A percentile compares a stretch with the other conserved stretches of the same genome.
Evolutionary conservation across 1,140 invertebrate species (phyloP).

Genomic region (Druon quercuslanigerum): DNA sequence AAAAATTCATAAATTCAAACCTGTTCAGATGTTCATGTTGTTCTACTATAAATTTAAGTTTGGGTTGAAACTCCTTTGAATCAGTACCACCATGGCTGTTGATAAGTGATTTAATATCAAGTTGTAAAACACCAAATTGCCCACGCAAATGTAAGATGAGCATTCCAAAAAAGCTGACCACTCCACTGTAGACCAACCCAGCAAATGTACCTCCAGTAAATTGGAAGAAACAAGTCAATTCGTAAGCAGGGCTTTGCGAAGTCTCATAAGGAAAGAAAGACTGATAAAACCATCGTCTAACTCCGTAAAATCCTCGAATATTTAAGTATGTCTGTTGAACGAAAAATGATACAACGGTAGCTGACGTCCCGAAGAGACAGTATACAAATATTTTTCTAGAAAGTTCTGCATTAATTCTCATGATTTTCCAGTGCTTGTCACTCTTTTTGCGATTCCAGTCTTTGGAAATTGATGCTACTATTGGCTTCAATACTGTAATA

Average conservation of each 20-base stretch:
- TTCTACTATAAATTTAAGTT: slow-evolving; percentile 42
- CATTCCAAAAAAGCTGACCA: slow-evolving; percentile 51
- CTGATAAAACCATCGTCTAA: slow-evolving; percentile 37
- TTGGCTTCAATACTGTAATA: background rate
- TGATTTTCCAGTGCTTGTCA: slow-evolving; percentile 28
- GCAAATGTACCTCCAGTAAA: slow-evolving; percentile 38
- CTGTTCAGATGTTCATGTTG: slow-evolving; percentile 54
- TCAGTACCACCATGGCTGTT: background rate
- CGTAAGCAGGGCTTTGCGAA: slow-evolving; percentile 18
- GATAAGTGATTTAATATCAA: background rate
- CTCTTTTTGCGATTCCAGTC: background rate
- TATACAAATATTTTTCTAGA: slow-evolving; percentile 25
- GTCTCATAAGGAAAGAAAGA: slow-evolving; percentile 51
- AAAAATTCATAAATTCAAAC: slow-evolving; percentile 26
- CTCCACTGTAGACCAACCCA: slow-evolving; percentile 44
- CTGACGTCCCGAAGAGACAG: background rate
- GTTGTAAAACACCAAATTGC: slow-evolving; percentile 46
- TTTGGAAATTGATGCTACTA: background rate
- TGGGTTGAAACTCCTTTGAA: slow-evolving; percentile 14
- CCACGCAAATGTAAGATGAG: slow-evolving; percentile 51
- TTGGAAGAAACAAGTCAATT: slow-evolving; percentile 46
- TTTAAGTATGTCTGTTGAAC: background rate
- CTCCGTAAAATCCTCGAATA: background rate
- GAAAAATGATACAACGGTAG: background rate
- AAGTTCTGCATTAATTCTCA: slow-evolving; percentile 38